Conservation (phyloP, 2,888 invertebrate genomes). For the Anthophora plumipes region DNA sequence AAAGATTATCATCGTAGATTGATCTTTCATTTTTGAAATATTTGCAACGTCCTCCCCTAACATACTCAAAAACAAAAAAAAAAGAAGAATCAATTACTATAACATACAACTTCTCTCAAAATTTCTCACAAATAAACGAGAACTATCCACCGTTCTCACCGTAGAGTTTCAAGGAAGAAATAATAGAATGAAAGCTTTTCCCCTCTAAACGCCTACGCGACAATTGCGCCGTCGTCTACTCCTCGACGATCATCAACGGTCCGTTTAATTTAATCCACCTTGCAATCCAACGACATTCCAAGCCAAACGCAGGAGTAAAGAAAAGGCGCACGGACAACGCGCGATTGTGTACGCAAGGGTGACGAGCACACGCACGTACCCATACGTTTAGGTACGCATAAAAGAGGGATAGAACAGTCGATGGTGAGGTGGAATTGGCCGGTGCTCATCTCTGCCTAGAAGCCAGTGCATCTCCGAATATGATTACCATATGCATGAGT, state of each 20-base stretch:
- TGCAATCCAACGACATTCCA: conserved; percentile 37
- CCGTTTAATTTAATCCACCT: conserved; percentile 62
- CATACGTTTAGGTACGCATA: conserved; percentile 33
- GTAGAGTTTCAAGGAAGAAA: background rate
- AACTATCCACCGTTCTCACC: background rate
- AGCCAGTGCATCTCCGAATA: conserved; percentile 77
- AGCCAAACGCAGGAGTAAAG: conserved; percentile 34
- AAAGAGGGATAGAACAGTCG: conserved; percentile 65
- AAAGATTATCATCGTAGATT: no score
- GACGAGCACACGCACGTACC: background rate
- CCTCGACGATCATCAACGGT: conserved; percentile 22
- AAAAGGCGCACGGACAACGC: conserved; percentile 35
- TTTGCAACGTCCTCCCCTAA: no score
- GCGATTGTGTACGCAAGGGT: conserved; percentile 17
- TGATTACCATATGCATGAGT: conserved; percentile 82
- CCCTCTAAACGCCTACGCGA: conserved; percentile 3
- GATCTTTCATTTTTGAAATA: no score
- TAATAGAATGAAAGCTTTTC: background rate
- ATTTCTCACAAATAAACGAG: background rate
- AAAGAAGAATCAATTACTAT: no score
- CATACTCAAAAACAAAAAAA: no score
- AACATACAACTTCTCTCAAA: no score
- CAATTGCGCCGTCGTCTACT: conserved; percentile 40
- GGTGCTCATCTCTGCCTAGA: conserved; percentile 74
- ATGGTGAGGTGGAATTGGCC: conserved; percentile 69